These are phyloP conservation scores for Enteromius unitaeniatus DNA, from an alignment of 2,797 vertebrate genomes.

Conservation along the genomic window DNA sequence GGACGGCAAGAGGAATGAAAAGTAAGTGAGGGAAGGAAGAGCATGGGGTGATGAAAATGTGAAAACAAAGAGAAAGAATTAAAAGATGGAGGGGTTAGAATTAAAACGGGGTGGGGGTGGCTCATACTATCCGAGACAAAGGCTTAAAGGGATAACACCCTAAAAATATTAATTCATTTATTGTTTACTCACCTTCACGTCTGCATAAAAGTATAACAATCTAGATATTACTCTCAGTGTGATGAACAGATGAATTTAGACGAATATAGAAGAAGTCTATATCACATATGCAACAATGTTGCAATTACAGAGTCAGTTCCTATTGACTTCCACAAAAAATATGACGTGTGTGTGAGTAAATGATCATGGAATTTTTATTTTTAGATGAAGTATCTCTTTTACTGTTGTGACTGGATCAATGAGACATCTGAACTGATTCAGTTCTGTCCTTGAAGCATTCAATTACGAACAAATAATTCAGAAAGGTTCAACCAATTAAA, in stretches of 20 bases:
- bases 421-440: too few species aligned
- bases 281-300: not conserved
- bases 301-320: not conserved
- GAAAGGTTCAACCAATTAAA: not conserved
- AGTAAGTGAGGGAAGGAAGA: constrained; percentile 70
- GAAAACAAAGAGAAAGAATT: not conserved
- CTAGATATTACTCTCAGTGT: not conserved
- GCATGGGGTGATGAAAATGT: not conserved
- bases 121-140: not conserved
- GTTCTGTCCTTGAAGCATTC: not conserved
- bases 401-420: not conserved
- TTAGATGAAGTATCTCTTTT: not conserved
- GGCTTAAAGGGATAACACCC: not conserved
- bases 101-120: not conserved
- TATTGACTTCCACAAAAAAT: not conserved
- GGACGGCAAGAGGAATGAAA: constrained; percentile 81
- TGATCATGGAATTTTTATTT: not conserved
- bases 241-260: not conserved
- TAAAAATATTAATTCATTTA: not conserved
- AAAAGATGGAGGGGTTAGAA: not conserved
- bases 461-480: not conserved
- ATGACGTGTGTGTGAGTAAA: not conserved
- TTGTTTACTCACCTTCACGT: not conserved
- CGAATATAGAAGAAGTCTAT: not conserved
- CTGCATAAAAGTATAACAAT: not conserved